phyloP scores from a whole-genome alignment of 2,888 invertebrate genomes.

The Tanaodytes sp. region DNA sequence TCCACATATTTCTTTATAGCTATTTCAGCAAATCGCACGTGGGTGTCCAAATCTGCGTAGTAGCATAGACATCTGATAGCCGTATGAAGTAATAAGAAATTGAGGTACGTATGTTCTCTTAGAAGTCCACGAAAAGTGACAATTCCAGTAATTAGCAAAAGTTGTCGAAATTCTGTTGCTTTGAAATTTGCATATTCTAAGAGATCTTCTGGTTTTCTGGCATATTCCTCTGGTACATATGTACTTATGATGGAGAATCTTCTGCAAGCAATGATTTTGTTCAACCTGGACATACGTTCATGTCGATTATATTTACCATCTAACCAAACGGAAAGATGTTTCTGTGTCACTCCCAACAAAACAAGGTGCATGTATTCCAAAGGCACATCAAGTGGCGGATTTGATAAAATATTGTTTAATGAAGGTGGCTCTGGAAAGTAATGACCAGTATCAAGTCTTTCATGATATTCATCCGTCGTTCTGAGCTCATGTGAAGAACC shows the following conservation, averaged over 20 bases:
- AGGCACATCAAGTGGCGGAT: background rate
- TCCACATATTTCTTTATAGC: slow-evolving; percentile 23
- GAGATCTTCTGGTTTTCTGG: slow-evolving; percentile 24
- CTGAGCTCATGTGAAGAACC: no score
- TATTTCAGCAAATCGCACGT: slow-evolving; percentile 18
- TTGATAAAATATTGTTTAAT: background rate
- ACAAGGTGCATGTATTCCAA: background rate
- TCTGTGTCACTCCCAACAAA: background rate
- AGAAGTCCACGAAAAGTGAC: slow-evolving; percentile 14
- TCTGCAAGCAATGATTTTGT: no score
- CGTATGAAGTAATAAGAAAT: slow-evolving; percentile 24
- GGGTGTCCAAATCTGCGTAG: slow-evolving; percentile 13
- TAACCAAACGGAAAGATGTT: background rate
- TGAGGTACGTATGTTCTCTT: background rate
- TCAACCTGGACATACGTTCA: no score
- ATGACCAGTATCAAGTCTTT: background rate
- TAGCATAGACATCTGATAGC: slow-evolving; percentile 19
- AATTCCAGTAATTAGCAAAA: slow-evolving; percentile 22
- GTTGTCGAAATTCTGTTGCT: slow-evolving; percentile 34
- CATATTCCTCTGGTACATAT: slow-evolving; percentile 34
- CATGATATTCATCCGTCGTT: background rate
- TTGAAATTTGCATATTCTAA: slow-evolving; percentile 24
- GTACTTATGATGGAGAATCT: no score
- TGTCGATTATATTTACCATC: background rate
- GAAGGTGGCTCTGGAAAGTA: background rate